A percentile compares a stretch with the other conserved stretches of the same genome.
phyloP scores from a whole-genome alignment of 2,888 invertebrate species.

The Baccha elongata region DNA sequence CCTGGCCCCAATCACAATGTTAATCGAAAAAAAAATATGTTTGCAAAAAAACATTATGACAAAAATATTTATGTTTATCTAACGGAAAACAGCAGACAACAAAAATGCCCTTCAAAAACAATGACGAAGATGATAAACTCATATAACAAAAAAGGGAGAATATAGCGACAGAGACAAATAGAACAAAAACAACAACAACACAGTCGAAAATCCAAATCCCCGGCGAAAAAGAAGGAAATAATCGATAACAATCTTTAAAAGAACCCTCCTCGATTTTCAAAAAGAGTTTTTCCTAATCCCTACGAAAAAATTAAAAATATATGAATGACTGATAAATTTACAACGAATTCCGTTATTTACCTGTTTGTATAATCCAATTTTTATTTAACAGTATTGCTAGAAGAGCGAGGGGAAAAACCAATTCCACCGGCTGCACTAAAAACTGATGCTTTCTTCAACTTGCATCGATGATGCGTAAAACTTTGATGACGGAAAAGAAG shows the following conservation, averaged over 20 bases:
- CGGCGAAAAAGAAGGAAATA: slow-evolving; percentile 46
- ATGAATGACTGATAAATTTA: slow-evolving; percentile 18
- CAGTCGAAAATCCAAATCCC: slow-evolving; percentile 17
- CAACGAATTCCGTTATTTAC: slow-evolving; percentile 47
- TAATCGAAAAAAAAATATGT: slow-evolving; percentile 9
- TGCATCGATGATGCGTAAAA: slow-evolving; percentile 30
- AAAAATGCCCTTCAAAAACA: slow-evolving; percentile 68
- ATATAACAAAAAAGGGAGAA: slow-evolving; percentile 40
- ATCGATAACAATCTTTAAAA: slow-evolving; percentile 44
- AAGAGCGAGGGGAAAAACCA: background rate
- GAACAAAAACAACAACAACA: slow-evolving; percentile 34
- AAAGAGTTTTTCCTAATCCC: background rate
- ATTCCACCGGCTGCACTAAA: slow-evolving; percentile 20
- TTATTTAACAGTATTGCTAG: background rate
- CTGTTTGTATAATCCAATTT: slow-evolving; percentile 45
- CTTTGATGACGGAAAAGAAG: slow-evolving; percentile 41
- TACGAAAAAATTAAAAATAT: background rate
- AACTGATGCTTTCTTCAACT: background rate
- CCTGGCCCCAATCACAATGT: slow-evolving; percentile 24
- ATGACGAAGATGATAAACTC: slow-evolving; percentile 35
- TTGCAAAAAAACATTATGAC: background rate
- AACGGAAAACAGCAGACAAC: slow-evolving; percentile 42
- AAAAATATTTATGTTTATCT: slow-evolving; percentile 41
- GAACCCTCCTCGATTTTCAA: background rate
- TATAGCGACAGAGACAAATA: slow-evolving; percentile 7